A percentile compares a stretch with the other conserved stretches of the same genome.
Conservation (phyloP, 2,888 invertebrate genomes). For the Ethmia dodecea region DNA sequence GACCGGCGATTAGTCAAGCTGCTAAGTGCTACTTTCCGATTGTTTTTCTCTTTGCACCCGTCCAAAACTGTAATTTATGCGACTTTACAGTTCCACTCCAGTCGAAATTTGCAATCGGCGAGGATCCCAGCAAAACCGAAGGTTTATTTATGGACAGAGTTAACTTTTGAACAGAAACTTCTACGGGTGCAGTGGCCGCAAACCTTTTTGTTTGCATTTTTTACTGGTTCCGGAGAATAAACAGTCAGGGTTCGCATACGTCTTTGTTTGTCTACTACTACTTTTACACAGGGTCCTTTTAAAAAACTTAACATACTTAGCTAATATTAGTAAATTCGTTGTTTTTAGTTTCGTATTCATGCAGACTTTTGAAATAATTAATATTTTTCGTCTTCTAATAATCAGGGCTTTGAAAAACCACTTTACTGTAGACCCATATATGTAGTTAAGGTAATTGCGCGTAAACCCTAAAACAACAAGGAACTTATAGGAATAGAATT, state of each 20-base stretch:
- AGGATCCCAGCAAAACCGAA: conserved; percentile 71
- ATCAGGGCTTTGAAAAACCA: neutral
- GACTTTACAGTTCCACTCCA: conserved; percentile 68
- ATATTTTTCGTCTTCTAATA: neutral
- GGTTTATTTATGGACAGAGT: conserved; percentile 73
- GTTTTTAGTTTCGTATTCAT: neutral
- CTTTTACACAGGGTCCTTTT: no score
- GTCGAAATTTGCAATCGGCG: conserved; percentile 72
- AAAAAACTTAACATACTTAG: no score
- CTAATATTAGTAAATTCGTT: no score
- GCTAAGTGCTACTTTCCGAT: conserved; percentile 72
- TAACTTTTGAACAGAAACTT: conserved; percentile 68
- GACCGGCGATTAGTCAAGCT: conserved; percentile 70
- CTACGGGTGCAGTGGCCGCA: conserved; percentile 55
- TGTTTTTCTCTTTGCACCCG: conserved; percentile 68
- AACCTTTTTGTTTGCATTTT: conserved; percentile 43
- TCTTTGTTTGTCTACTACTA: no score
- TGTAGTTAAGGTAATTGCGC: neutral
- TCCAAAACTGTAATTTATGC: conserved; percentile 73
- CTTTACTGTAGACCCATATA: neutral
- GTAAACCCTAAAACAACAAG: no score
- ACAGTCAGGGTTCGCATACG: conserved; percentile 18
- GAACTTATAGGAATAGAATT: no score
- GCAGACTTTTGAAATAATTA: neutral
- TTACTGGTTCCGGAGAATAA: conserved; percentile 40